Base-by-base conservation (phyloP, 92 coral and sea anemone species). In the Isaurus tuberculatus region DNA sequence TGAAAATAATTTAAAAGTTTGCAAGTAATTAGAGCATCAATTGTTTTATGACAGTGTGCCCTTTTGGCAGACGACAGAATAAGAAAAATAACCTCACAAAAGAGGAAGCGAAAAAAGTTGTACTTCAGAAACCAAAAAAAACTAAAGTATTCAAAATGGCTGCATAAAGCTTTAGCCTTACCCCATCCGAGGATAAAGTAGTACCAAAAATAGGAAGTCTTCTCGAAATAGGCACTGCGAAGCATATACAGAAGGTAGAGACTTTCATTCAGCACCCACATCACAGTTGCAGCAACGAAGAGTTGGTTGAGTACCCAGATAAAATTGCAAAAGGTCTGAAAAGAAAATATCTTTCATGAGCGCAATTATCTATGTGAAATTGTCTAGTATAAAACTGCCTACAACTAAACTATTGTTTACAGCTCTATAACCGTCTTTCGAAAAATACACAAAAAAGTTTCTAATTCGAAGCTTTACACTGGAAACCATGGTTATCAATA, bases 251-350 rank as follows among this genome's bases (percentile, higher is more conserved):
- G 75, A 29, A 95, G 91, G 44, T 90, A 88, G 37, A 95, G 79
- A 32, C 94, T 92, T 79, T 92, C 98, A 58, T 87, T 95, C 63
- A 95, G 64, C 87, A 95, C 88, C 98, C 98, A 95, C 85, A 94
- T 88, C 74, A 95, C 88, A 49, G 94, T 94, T 46, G 97, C 88
- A 42, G 92, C 94, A 17, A 94, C 84, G 72, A 89, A 92, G 72
- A 79, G 93, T 37, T 94, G 97, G 87, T 92, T 92, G 49, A 93
- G 68, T 28, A 91, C 71, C 98, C 97, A 95, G 79, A 95, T 85
- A 48, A 84, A 60, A 74, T 91, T 91, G 83, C 98, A 95, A 58
- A 84, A 83, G 29, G 79, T 82, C 98, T 92, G 58, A 34, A 66
- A 14, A n/a, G 16, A 19, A 10, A 30, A 67, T 1, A 53, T 68